Base-by-base conservation (phyloP, 2,797 vertebrate genomes). In the Cottoperca gobio region DNA sequence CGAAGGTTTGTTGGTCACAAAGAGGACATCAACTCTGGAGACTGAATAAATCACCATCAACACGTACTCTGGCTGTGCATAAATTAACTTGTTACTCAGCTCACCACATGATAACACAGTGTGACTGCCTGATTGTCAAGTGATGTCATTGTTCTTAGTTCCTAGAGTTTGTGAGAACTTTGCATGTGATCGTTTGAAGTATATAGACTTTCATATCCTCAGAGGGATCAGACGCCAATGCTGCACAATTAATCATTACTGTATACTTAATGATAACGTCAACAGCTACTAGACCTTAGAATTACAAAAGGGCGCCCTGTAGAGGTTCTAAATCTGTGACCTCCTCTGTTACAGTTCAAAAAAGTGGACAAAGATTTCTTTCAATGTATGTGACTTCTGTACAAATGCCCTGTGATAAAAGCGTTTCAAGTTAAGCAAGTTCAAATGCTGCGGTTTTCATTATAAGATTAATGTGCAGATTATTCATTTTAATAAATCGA, bases 91-190 rank as follows among this genome's bases (percentile, higher is more conserved):
- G 42, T 73, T 43, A 39, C 52, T 55, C n/a, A 55, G 26, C 39
- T 23, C 79, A 70, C 72, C 91, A 80, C 91, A 90, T 94, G 91
- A 90, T 84, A 64, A 58, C 46, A 58, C 45, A 64, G 63, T 71
- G 67, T 80, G 59, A 74, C 70, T 81, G 26, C 42, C 70, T 54
- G 19, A 76, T 68, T 52, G 48, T 83, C 58, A 90, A 92, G 85
- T 83, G 48, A 85, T 70, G 70, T 76, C 82, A 84, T 91, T 93
- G 90, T 94, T 92, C 60, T 42, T 11, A 82, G 46, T 91, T 87
- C 73, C 93, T 79, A 90, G 68, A 66, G 73, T 74, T 76, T 79
- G 77, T 84, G 64, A 62, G 71, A 75, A 28, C 19, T 45, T 46
- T 88, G 84, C 89, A 91, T 93, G 91, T 93, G 92, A 93, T 71